phyloP scores from a whole-genome alignment of 2,113 vertebrate genomes.

The Rhinogobius similis region DNA sequence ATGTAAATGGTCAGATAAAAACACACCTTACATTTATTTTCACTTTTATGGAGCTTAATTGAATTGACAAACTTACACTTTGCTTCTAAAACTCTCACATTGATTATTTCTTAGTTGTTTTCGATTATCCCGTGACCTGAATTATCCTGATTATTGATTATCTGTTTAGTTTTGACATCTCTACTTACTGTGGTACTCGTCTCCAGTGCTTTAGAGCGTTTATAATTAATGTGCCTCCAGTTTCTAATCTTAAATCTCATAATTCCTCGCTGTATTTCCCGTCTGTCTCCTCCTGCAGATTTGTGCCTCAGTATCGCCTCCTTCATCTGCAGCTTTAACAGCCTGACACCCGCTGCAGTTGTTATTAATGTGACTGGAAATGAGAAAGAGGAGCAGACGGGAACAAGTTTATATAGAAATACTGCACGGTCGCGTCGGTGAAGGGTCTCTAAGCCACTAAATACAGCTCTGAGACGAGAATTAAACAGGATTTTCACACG shows the following conservation, averaged over 20 bases:
- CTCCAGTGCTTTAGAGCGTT: background rate
- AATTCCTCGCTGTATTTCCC: conserved; percentile 33
- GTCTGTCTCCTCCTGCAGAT: conserved; percentile 22
- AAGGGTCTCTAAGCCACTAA: conserved; percentile 47
- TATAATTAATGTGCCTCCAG: background rate
- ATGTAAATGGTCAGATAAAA: no score
- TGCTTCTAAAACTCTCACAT: no score
- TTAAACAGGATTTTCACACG: conserved; percentile 19
- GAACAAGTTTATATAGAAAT: conserved; percentile 51
- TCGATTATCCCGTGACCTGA: no score
- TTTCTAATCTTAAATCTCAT: conserved; percentile 10
- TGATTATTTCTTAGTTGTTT: no score
- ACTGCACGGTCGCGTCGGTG: no score
- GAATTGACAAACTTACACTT: no score
- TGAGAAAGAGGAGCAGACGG: conserved; percentile 24
- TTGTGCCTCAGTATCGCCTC: conserved; percentile 37
- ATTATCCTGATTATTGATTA: no score
- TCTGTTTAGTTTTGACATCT: background rate
- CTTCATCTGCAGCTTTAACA: conserved; percentile 55
- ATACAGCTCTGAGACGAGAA: conserved; percentile 20
- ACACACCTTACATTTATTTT: no score
- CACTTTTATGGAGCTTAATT: no score
- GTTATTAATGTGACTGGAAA: conserved; percentile 45
- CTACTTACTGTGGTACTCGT: background rate
- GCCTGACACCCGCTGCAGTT: conserved; percentile 61